Evolutionary conservation across 1,140 invertebrate species (phyloP).

Genomic region (Drosophila nigrodunni): DNA sequence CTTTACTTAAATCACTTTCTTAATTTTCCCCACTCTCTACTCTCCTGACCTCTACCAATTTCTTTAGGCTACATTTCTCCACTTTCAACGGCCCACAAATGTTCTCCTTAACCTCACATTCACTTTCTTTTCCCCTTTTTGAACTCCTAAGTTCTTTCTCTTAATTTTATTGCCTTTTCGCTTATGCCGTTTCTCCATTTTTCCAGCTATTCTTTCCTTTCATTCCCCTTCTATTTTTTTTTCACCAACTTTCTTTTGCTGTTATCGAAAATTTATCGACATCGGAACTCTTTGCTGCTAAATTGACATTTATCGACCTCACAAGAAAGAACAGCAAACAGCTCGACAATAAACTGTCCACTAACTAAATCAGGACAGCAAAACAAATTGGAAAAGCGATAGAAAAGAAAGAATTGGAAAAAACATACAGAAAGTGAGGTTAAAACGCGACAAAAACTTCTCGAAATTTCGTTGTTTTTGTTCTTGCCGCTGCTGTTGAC

Average conservation of each 20-base stretch:
- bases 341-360: constrained; percentile 35
- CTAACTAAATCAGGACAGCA: constrained; percentile 18
- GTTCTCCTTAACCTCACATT: not conserved
- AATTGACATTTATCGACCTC: constrained; percentile 43
- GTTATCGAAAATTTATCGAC: constrained; percentile 13
- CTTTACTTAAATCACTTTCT: no score
- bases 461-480: constrained; percentile 1
- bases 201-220: no score
- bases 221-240: not conserved
- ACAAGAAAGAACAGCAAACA: constrained; percentile 5
- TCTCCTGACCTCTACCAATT: no score
- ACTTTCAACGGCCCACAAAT: no score
- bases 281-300: constrained; percentile 6
- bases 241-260: not conserved
- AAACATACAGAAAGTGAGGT: constrained; percentile 10
- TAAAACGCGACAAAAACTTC: constrained; percentile 19
- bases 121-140: not conserved
- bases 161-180: no score
- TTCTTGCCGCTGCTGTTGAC: constrained; percentile 31
- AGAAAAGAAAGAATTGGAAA: not conserved
- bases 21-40: no score
- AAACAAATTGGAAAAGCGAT: constrained; percentile 2
- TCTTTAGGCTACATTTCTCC: no score
- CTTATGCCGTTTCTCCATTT: no score
- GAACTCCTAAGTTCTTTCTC: not conserved